Conservation (phyloP, 2,888 invertebrate genomes). For the Hydriomena furcata region DNA sequence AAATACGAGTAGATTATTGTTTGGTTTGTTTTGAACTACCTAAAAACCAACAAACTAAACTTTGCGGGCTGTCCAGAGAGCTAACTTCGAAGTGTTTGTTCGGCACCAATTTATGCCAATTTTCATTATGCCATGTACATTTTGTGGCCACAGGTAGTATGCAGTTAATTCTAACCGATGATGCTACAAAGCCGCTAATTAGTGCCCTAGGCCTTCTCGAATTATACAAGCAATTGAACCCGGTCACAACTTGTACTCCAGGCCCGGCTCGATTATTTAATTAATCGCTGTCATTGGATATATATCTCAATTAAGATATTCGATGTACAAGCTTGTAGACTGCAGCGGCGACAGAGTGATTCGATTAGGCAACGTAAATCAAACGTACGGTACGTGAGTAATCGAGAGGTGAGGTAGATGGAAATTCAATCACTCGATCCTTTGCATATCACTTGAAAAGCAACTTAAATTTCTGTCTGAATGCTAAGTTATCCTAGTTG, state of each 20-base stretch:
- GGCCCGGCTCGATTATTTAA: not conserved
- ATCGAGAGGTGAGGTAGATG: no score
- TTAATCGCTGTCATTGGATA: not conserved
- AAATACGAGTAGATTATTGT: no score
- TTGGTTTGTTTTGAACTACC: no score
- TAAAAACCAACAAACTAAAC: no score
- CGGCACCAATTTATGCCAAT: not conserved
- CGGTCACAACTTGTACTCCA: not conserved
- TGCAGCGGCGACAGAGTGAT: not conserved
- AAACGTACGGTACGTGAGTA: not conserved
- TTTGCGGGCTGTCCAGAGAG: no score
- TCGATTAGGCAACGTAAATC: not conserved
- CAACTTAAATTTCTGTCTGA: no score
- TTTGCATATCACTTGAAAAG: no score
- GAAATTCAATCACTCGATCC: no score
- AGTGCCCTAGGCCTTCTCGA: constrained; percentile 2
- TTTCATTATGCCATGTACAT: not conserved
- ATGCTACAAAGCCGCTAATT: constrained; percentile 3
- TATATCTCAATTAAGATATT: not conserved
- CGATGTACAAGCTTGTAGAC: not conserved
- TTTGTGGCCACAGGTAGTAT: not conserved
- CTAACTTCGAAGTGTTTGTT: no score
- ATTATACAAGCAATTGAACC: constrained; percentile 5
- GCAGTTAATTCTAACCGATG: not conserved
- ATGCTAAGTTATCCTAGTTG: no score